Conservation (phyloP, 30 jellyfish, hydroid and myxozoan species). For the Hydra vulgaris region DNA sequence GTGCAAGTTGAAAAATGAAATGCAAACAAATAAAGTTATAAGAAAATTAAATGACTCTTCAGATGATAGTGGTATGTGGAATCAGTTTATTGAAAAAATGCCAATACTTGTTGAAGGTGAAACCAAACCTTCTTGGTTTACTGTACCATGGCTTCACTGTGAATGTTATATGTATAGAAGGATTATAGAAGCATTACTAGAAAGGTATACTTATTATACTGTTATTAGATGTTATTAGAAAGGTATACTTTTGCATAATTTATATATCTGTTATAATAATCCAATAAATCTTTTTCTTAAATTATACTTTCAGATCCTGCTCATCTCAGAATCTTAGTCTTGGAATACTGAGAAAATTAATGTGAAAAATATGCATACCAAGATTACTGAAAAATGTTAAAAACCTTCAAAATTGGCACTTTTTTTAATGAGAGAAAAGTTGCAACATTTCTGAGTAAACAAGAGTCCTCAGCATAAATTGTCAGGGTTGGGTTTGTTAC, state of each 20-base stretch:
- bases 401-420: too few relatives aligned
- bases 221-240: neutral
- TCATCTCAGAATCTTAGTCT: too few relatives aligned
- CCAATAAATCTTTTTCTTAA: neutral
- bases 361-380: too few relatives aligned
- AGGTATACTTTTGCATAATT: neutral
- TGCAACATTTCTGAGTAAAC: too few relatives aligned
- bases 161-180: slow-evolving; percentile 90
- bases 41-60: slow-evolving; percentile 24
- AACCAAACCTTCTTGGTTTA: slow-evolving; percentile 54
- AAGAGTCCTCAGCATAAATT: too few relatives aligned
- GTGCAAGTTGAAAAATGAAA: slow-evolving; percentile 65
- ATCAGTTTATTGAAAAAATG: slow-evolving; percentile 32
- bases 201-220: slow-evolving; percentile 39
- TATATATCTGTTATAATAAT: neutral
- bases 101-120: slow-evolving; percentile 44
- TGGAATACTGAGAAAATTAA: too few relatives aligned
- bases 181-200: slow-evolving; percentile 60
- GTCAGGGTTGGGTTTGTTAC: too few relatives aligned
- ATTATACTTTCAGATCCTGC: too few relatives aligned
- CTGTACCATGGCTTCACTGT: slow-evolving; percentile 85
- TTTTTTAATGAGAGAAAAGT: too few relatives aligned
- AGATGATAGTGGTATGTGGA: slow-evolving; percentile 53
- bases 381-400: too few relatives aligned
- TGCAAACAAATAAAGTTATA: slow-evolving; percentile 76